Base-by-base conservation (phyloP, 2,888 invertebrate species). In the Nudaria mundana region DNA sequence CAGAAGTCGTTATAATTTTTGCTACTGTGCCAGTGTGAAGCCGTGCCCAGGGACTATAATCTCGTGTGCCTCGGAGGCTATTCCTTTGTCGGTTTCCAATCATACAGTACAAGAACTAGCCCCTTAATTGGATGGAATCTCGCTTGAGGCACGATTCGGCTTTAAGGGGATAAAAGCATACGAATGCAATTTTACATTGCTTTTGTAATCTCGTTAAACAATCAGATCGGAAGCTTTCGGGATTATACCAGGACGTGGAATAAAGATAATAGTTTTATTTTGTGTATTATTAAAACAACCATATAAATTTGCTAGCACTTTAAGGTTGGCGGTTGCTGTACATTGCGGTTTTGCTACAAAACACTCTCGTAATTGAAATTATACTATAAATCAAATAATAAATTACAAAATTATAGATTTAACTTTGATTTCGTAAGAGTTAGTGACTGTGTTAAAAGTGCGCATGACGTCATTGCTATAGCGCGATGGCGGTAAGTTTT, bases 91-190 rank as follows among this genome's bases (percentile, higher is more conserved):
- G 67, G 65, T 74, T 77, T 78, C 74, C 78, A 82, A 83, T 83
- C 78, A 78, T 72, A 72, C 71, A 70, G 72, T 76, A 79, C 80
- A 78, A 79, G 76, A 63, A 72, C 73, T 75, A 45, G 74, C 67
- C 66, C 77, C 78, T 75, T 83, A 81, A 82, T 81, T 82, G 77
- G 74, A 80, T 71, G 63, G 72, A 75, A 73, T 68, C 71, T 68
- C 57, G 79, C 81, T 69, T 53, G 63, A 50, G 78, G 81, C 75
- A 61, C 54, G 48, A 60, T 55, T 52, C 56, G 52, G 56, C 54
- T 52, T 60, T 58, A 63, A 65, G 56, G 57, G 58, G 59, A 57
- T 57, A 54, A 55, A 52, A 56, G 58, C 59, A 54, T 54, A 51
- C 56, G 59, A 59, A 44, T 61, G 58, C 57, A 58, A 69, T 70